Conservation (phyloP, 2,113 vertebrate genomes). For the Crotalus tigris region DNA sequence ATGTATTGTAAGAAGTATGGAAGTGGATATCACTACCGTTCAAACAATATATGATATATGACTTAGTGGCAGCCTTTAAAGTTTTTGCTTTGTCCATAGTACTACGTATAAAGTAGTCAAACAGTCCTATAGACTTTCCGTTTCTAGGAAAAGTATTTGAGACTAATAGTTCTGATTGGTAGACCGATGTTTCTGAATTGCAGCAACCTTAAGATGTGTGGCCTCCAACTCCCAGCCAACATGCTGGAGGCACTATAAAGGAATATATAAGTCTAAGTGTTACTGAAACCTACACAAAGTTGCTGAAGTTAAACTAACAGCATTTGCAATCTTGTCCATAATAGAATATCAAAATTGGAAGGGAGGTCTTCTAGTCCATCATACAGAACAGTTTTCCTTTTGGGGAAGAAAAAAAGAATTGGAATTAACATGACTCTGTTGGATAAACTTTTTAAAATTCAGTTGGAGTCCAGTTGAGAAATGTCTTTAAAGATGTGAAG, state of each 20-base stretch:
- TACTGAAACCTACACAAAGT: not conserved
- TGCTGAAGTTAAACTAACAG: not conserved
- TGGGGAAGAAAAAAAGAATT: not conserved
- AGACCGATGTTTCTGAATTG: not conserved
- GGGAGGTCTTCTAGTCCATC: no score
- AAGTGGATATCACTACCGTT: not conserved
- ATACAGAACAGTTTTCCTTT: not conserved
- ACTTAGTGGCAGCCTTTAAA: not conserved
- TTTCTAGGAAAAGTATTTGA: not conserved
- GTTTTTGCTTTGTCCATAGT: not conserved
- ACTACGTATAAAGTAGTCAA: not conserved
- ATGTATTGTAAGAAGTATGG: not conserved
- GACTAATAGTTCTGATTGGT: not conserved
- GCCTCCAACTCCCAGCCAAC: not conserved
- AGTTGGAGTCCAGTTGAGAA: not conserved
- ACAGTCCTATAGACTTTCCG: not conserved
- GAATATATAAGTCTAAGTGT: no score
- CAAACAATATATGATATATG: not conserved
- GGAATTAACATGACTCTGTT: not conserved
- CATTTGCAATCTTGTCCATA: no score
- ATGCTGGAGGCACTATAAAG: not conserved
- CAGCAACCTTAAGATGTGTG: not conserved
- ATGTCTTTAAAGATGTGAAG: not conserved
- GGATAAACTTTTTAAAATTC: not conserved
- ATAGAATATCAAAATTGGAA: no score